Evolutionary conservation across 2,797 vertebrate species (phyloP), one percentile per base, ranked within the genome.

Genomic region (Chiroxiphia lanceolata): DNA sequence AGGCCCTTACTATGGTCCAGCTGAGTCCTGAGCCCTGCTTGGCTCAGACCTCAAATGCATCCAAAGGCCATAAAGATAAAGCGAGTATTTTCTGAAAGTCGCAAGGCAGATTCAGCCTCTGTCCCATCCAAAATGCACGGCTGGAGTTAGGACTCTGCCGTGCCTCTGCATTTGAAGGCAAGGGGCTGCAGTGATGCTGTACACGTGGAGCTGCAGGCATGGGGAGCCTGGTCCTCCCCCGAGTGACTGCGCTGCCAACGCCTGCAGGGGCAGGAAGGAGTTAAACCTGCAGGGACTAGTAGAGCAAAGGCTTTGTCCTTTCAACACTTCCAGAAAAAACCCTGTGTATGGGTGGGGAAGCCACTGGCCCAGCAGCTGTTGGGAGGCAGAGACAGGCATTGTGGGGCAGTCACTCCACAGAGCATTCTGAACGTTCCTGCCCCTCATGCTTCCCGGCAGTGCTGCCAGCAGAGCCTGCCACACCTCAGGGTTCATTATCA

Each of bases 401-500:
- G 2, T 10, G 0, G 63, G 42, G 31, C 1, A 0, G 68, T 38
- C 4, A 7, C 20, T 44, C 53, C 2, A 1, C 4, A 2, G 81
- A 78, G 61, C n/a, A n/a, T 83, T 86, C 64, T 34, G 77, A 75
- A 61, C 26, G 33, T 82, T 91, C 45, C 71, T 79, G 84, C 31
- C n/a, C 21, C 25, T 65, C 4, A 3, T 2, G 3, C 47, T 18
- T 78, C 40, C 42, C 1, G 2, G 23, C 15, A 4, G 40, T 3
- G 4, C 79, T 2, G 1, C 72, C 48, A 65, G 34, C 67, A 63
- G 19, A 59, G 50, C 50, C 15, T 47, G 79, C 42, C 61, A 44
- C 27, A 9, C 76, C 61, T 47, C 95, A 84, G 98, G 98, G 98
- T 98, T 98, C 97, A 98, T 98, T 0, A 97, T 98, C 92, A 98